phyloP scores from a whole-genome alignment of 1,140 invertebrate genomes.

The Drosophila bocqueti region DNA sequence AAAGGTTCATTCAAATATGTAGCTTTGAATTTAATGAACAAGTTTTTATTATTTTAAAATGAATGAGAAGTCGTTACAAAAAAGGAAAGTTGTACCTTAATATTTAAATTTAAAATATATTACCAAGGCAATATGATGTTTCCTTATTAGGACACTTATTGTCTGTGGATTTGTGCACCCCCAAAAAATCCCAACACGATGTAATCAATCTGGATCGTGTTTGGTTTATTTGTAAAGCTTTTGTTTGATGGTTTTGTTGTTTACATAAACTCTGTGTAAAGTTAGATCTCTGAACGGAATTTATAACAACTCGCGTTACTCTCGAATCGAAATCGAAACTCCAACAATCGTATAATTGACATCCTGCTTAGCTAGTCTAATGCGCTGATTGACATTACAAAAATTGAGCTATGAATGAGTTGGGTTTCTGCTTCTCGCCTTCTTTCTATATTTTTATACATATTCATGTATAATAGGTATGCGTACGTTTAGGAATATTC shows the following conservation, averaged over 20 bases:
- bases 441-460: slow-evolving; percentile 13
- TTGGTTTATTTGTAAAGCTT: slow-evolving; percentile 76
- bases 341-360: slow-evolving; percentile 69
- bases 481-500: slow-evolving; percentile 38
- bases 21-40: no score
- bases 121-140: no score
- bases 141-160: no score
- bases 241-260: slow-evolving; percentile 50
- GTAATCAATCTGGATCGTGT: slow-evolving; percentile 20
- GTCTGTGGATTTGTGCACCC: background rate
- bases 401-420: slow-evolving; percentile 54
- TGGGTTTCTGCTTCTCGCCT: slow-evolving; percentile 47
- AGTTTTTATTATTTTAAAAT: no score
- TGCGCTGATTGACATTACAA: slow-evolving; percentile 62
- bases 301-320: slow-evolving; percentile 81
- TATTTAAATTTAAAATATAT: no score
- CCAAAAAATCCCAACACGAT: background rate
- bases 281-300: slow-evolving; percentile 80
- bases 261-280: slow-evolving; percentile 66
- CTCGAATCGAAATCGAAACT: slow-evolving; percentile 53
- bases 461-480: slow-evolving; percentile 24
- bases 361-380: slow-evolving; percentile 35
- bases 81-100: no score
- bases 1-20: no score
- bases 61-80: no score